phyloP scores from a whole-genome alignment of 2,797 vertebrate species.

The Miichthys miiuy region DNA sequence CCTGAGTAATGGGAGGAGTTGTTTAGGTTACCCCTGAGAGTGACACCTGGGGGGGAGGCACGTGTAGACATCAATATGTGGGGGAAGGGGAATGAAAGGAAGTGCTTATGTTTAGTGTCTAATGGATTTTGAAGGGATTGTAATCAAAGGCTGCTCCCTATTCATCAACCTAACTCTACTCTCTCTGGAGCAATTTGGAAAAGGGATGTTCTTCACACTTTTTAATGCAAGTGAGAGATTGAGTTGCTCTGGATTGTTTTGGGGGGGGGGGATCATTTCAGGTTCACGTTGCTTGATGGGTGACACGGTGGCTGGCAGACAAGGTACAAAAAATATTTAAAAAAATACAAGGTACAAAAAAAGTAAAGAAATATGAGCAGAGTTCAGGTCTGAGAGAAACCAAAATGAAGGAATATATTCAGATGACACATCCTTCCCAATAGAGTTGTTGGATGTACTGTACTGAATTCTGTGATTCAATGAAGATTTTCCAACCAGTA shows the following conservation, averaged over 20 bases:
- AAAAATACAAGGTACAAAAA: slow-evolving; percentile 16
- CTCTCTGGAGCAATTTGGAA: slow-evolving; percentile 63
- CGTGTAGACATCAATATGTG: slow-evolving; percentile 63
- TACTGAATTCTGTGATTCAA: background rate
- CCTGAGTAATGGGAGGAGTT: slow-evolving; percentile 41
- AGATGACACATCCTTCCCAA: background rate
- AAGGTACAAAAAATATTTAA: background rate
- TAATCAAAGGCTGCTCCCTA: slow-evolving; percentile 68
- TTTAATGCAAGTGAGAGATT: slow-evolving; percentile 49
- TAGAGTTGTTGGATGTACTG: background rate
- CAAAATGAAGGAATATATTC: slow-evolving; percentile 1
- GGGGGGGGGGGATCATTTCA: slow-evolving; percentile 21
- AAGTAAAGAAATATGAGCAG: slow-evolving; percentile 9
- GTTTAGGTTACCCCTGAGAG: slow-evolving; percentile 62
- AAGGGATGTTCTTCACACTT: slow-evolving; percentile 51
- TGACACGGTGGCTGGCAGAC: background rate
- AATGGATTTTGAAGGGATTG: slow-evolving; percentile 70
- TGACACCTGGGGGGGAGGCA: slow-evolving; percentile 51
- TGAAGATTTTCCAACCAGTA: background rate
- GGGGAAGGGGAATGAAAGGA: slow-evolving; percentile 54
- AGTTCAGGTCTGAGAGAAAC: slow-evolving; percentile 8
- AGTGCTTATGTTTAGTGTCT: slow-evolving; percentile 69
- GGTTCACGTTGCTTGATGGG: slow-evolving; percentile 26
- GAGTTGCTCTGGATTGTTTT: slow-evolving; percentile 40
- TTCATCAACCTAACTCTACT: slow-evolving; percentile 59